A percentile compares a stretch with the other conserved stretches of the same genome.
Evolutionary conservation across 2,113 vertebrate genomes (phyloP).

Genomic region (Agelaius phoeniceus): DNA sequence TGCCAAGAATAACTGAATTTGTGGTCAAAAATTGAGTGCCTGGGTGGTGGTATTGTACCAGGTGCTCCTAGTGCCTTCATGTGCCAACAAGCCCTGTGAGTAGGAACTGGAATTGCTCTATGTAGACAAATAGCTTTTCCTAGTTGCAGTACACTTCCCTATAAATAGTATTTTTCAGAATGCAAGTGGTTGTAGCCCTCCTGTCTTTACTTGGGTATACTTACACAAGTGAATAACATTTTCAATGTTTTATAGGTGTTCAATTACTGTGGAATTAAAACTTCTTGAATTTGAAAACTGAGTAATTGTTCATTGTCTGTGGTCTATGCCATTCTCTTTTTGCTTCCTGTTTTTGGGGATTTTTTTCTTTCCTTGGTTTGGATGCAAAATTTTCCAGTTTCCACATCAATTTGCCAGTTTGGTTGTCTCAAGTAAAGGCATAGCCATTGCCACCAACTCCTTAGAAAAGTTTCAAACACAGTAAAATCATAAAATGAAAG

Average conservation of each 20-base stretch:
- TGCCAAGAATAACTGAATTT: neutral
- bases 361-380: neutral
- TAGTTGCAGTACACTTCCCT: neutral
- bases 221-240: neutral
- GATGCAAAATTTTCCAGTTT: neutral
- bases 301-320: neutral
- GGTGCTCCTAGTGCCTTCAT: neutral
- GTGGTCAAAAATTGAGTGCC: neutral
- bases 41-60: neutral
- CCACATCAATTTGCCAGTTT: neutral
- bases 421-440: neutral
- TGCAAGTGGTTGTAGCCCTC: neutral
- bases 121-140: neutral
- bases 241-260: neutral
- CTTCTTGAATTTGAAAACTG: neutral
- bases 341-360: neutral
- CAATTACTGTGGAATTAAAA: neutral
- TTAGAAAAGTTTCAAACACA: neutral
- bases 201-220: neutral
- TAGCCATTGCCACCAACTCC: neutral
- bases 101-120: neutral
- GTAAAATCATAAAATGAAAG: neutral
- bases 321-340: neutral
- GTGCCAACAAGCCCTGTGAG: rapidly evolving
- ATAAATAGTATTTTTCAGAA: neutral